phyloP scores from a whole-genome alignment of 2,113 vertebrate species.

The Rana temporaria region DNA sequence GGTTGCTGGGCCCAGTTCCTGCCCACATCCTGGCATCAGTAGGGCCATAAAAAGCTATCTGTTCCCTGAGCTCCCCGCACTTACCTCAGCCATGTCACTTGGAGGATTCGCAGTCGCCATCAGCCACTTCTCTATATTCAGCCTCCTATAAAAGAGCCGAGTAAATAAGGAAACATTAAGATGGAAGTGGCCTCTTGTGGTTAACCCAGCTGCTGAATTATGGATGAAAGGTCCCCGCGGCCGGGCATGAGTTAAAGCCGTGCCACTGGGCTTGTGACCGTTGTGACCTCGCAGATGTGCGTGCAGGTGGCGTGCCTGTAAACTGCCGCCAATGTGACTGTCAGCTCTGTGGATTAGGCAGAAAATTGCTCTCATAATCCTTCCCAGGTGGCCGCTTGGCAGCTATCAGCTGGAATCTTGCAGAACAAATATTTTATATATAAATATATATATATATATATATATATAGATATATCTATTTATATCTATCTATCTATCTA shows the following conservation, averaged over 20 bases:
- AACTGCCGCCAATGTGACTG: background rate
- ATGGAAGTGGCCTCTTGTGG: constrained; percentile 52
- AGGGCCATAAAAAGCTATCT: constrained; percentile 21
- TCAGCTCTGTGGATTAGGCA: background rate
- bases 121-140: constrained; percentile 27
- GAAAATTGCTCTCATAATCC: no score
- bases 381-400: no score
- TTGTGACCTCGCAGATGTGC: constrained; percentile 15
- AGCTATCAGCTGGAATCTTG: no score
- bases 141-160: constrained; percentile 36
- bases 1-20: background rate
- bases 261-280: constrained; percentile 12
- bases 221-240: constrained; percentile 16
- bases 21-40: constrained; percentile 16
- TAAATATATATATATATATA: no score
- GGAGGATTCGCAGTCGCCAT: constrained; percentile 27
- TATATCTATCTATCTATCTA: no score
- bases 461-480: no score
- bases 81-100: constrained; percentile 39
- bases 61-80: constrained; percentile 15
- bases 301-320: background rate
- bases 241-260: background rate
- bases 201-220: constrained; percentile 45
- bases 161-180: constrained; percentile 55
- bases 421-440: no score